Evolutionary conservation across 2,113 vertebrate species (phyloP).

Genomic region (Festucalex cinctus): DNA sequence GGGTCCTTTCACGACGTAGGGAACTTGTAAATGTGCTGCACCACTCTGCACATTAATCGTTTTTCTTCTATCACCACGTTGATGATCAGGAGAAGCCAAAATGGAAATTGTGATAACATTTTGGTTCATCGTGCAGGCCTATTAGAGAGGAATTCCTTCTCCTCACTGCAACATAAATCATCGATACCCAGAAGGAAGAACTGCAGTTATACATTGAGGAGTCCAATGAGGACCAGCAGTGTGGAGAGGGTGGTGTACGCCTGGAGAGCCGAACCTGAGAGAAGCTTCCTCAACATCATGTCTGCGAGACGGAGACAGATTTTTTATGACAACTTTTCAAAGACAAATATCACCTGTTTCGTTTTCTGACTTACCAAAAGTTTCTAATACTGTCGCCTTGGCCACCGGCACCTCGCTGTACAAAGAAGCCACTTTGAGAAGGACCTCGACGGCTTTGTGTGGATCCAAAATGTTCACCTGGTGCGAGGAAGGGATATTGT

Average conservation of each 20-base stretch:
- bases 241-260: conserved; percentile 80
- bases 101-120: too few species aligned
- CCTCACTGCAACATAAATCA: too few species aligned
- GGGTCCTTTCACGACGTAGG: too few species aligned
- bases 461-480: conserved; percentile 83
- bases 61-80: too few species aligned
- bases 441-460: conserved; percentile 76
- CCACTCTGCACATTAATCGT: too few species aligned
- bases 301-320: conserved; percentile 64
- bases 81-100: too few species aligned
- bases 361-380: conserved; percentile 52
- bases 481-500: conserved; percentile 1
- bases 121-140: too few species aligned
- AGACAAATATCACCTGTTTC: background rate
- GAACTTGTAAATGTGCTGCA: too few species aligned
- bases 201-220: conserved; percentile 81
- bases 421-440: conserved; percentile 85
- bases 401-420: conserved; percentile 78
- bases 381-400: conserved; percentile 71
- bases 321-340: background rate
- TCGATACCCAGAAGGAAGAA: too few species aligned
- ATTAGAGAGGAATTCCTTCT: too few species aligned
- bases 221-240: conserved; percentile 85
- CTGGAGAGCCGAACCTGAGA: conserved; percentile 77
- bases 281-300: conserved; percentile 82